Evolutionary conservation across 2,888 invertebrate genomes (phyloP), one percentile per base, ranked within the genome.

Genomic region (Tenthredo scrophulariae): DNA sequence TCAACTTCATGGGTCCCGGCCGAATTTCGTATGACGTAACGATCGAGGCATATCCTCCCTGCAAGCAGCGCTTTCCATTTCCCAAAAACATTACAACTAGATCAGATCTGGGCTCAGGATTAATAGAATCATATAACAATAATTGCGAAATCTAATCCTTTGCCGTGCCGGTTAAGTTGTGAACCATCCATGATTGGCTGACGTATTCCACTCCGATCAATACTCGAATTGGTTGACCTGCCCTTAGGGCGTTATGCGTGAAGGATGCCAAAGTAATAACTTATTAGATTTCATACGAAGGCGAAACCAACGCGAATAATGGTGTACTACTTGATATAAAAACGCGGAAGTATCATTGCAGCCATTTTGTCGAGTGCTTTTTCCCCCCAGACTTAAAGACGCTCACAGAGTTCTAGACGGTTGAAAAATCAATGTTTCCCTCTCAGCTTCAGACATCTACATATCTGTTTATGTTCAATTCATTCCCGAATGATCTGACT

Each of bases 361-460:
- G 80, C 80, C 80, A 80, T 80, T 80, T 80, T 62, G 58, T 80
- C 40, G 40, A 80, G 87, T 86, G 85, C 74, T 80, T 83, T 70
- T 74, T 72, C 80, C 87, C 86, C 10, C 43, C 26, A 33, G 75
- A 43, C 84, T 72, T 29, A 43, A 46, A 80, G 82, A 58, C 82
- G 65, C 82, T 29, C 62, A 40, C 62, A 50, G n/a, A 58, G 50
- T 77, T 77, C 29, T 29, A 46, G 77, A 67, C 79, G 83, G 72
- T 70, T 84, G 79, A 46, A 54, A 80, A 84, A 88, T 86, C 87
- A 86, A 86, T 87, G 62, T 70, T 65, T 54, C 37, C 77, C 65
- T 75, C 85, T 75, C 77, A 29, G 70, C 84, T 72, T 29, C 79
- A 50, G n/a, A 50, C 75, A 22, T 80, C 84, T 80, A 37, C 37